A percentile compares a stretch with the other conserved stretches of the same genome.
phyloP scores from a whole-genome alignment of 2,888 invertebrate species.

The Trichopria drosophilae region DNA sequence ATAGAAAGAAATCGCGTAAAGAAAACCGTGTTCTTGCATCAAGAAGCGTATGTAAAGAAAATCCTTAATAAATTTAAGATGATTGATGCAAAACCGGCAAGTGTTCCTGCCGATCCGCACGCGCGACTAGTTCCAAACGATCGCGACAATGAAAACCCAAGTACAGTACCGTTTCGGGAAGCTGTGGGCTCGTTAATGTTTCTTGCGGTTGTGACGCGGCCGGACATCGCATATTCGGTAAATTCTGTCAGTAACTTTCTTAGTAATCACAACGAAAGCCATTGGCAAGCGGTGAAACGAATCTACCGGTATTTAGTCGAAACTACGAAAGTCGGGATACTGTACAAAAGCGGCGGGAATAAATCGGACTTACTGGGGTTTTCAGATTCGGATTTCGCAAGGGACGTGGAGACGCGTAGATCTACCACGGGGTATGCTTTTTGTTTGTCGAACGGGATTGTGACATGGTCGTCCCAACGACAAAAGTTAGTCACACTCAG shows the following conservation, averaged over 20 bases:
- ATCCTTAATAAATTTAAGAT: conserved; percentile 28
- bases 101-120: conserved; percentile 25
- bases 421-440: conserved; percentile 1
- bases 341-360: conserved; percentile 5
- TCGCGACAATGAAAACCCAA: conserved; percentile 7
- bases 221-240: conserved; percentile 20
- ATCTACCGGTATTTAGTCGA: conserved; percentile 21
- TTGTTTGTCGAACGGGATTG: background rate
- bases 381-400: conserved; percentile 34
- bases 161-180: conserved; percentile 27
- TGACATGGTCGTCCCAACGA: conserved; percentile 2
- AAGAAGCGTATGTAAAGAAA: conserved; percentile 14
- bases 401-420: background rate
- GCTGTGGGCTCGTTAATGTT: conserved; percentile 25
- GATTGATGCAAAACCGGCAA: conserved; percentile 18
- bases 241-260: conserved; percentile 12
- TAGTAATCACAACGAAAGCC: conserved; percentile 9
- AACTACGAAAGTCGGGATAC: conserved; percentile 13
- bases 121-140: conserved; percentile 14
- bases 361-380: conserved; percentile 12
- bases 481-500: conserved; percentile 1
- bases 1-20: conserved; percentile 10
- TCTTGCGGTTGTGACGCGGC: conserved; percentile 13
- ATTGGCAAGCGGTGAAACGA: conserved; percentile 25
- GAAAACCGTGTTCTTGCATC: conserved; percentile 23